phyloP scores from a whole-genome alignment of 1,140 invertebrate species.

The Drosophila repletoides region DNA sequence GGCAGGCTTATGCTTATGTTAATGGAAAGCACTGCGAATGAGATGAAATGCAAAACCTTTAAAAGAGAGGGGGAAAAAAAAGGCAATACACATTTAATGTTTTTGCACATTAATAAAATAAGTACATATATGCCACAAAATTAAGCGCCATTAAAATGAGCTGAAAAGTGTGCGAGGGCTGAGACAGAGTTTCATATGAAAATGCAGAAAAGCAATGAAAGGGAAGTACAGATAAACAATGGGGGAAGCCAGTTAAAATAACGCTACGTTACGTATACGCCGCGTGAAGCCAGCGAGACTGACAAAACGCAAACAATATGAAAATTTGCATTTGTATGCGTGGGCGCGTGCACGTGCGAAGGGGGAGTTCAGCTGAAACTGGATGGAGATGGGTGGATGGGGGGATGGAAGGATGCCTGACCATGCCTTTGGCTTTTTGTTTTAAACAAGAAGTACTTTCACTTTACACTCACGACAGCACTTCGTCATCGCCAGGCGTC shows the following conservation, averaged over 20 bases:
- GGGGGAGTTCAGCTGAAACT: not conserved
- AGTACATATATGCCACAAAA: constrained; percentile 50
- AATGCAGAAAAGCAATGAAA: constrained; percentile 14
- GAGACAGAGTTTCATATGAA: not conserved
- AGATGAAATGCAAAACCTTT: not conserved
- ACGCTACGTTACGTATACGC: constrained; percentile 54
- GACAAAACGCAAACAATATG: constrained; percentile 54
- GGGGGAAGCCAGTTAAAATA: constrained; percentile 7
- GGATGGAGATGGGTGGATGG: not conserved
- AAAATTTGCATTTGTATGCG: constrained; percentile 64
- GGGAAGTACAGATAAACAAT: constrained; percentile 47
- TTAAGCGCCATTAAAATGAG: constrained; percentile 61
- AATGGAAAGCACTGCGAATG: not conserved
- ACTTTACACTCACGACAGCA: constrained; percentile 34
- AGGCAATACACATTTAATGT: constrained; percentile 45
- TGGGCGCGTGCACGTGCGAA: constrained; percentile 33
- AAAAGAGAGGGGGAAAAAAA: constrained; percentile 37
- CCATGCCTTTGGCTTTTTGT: constrained; percentile 21
- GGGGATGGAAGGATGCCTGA: constrained; percentile 3
- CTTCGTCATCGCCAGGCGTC: constrained; percentile 47
- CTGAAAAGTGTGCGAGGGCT: not conserved
- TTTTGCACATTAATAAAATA: constrained; percentile 71
- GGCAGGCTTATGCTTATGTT: constrained; percentile 20
- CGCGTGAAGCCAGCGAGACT: constrained; percentile 31
- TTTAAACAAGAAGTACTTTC: constrained; percentile 2